Percentiles rank a stretch among this genome's conserved stretches.
Conservation (phyloP, 2,888 invertebrate species). For the Andrena marginata region DNA sequence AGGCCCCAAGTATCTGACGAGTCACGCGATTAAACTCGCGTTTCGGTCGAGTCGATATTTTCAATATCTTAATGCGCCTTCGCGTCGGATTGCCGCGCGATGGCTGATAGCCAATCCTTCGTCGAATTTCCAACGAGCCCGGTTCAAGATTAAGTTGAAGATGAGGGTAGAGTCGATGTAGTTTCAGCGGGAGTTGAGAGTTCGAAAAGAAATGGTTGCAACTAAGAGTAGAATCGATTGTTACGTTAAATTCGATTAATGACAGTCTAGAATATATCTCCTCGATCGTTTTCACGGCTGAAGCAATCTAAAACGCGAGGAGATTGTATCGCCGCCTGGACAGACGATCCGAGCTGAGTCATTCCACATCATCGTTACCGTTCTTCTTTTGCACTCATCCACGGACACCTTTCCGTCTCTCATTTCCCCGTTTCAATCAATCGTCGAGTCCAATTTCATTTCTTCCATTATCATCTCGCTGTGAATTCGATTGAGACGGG, state of each 20-base stretch:
- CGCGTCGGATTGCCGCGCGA: too few relatives aligned
- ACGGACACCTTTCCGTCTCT: conserved; percentile 54
- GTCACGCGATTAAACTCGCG: conserved; percentile 32
- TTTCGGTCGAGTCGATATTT: conserved; percentile 13
- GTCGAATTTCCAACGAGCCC: not conserved
- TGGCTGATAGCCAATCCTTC: not conserved
- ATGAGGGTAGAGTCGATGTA: not conserved
- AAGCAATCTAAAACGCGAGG: conserved; percentile 32
- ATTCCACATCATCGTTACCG: conserved; percentile 69
- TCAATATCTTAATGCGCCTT: conserved; percentile 18
- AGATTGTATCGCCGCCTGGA: conserved; percentile 63
- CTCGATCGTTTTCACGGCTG: conserved; percentile 44
- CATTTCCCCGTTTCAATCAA: conserved; percentile 67
- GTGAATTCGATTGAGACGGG: conserved; percentile 56
- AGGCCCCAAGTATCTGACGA: conserved; percentile 18
- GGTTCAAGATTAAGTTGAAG: not conserved
- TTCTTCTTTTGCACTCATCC: conserved; percentile 69
- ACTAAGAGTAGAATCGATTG: not conserved
- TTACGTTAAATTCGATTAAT: not conserved
- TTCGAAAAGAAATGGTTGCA: not conserved
- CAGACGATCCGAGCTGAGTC: conserved; percentile 68
- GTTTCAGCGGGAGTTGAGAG: too few relatives aligned
- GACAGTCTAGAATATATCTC: conserved; percentile 8
- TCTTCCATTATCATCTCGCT: conserved; percentile 67
- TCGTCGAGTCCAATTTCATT: conserved; percentile 66